Evolutionary conservation across 2,113 vertebrate species (phyloP).

Genomic region (Hyperopisus bebe): DNA sequence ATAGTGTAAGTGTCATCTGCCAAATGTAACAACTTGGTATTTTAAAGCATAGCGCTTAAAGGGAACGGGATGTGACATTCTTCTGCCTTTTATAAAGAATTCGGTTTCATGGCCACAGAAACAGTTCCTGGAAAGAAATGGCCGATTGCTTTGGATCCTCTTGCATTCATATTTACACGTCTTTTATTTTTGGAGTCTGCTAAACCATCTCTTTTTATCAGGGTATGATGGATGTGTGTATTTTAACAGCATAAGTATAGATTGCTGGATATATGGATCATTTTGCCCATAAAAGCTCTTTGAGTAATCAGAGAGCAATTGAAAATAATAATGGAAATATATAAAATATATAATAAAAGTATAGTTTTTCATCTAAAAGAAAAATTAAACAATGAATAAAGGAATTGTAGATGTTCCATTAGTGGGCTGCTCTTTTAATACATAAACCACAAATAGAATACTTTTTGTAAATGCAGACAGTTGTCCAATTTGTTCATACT

Average conservation of each 20-base stretch:
- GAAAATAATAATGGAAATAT: slow-evolving; percentile 16
- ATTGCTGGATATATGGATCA: not conserved
- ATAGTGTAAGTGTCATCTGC: not conserved
- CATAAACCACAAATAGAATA: not conserved
- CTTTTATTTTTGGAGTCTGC: not conserved
- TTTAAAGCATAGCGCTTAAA: not conserved
- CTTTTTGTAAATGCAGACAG: not conserved
- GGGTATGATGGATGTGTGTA: slow-evolving; percentile 18
- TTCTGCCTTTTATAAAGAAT: not conserved
- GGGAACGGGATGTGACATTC: not conserved
- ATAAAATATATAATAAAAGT: slow-evolving; percentile 3
- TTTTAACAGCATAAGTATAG: slow-evolving; percentile 18
- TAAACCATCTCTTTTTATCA: slow-evolving; percentile 6
- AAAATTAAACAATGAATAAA: not conserved
- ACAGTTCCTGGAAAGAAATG: not conserved
- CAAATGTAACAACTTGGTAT: not conserved
- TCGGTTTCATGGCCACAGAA: not conserved
- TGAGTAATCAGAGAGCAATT: slow-evolving; percentile 12
- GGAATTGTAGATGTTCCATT: not conserved
- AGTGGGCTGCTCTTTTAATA: not conserved
- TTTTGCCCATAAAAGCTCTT: slow-evolving; percentile 5
- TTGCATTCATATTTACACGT: not conserved
- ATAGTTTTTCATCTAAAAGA: not conserved
- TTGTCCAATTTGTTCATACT: not conserved
- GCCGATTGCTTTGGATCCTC: not conserved